phyloP scores from a whole-genome alignment of 2,888 invertebrate species.

The Tetragonisca angustula region DNA sequence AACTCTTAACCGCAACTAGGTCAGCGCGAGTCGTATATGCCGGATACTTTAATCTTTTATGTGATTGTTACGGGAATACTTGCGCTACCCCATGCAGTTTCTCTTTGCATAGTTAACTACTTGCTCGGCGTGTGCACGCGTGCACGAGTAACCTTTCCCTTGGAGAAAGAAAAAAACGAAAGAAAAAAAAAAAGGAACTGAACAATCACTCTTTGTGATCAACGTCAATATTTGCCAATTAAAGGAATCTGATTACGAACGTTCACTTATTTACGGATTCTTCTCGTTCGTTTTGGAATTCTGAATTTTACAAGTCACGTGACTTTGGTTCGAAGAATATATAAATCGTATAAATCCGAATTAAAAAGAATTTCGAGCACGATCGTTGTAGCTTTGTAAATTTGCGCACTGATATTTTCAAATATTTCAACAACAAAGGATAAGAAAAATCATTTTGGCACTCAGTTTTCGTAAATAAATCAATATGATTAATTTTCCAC shows the following conservation, averaged over 20 bases:
- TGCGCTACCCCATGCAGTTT: conserved; percentile 11
- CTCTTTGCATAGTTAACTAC: conserved; percentile 28
- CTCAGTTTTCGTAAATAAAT: too few relatives aligned
- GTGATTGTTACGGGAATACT: conserved; percentile 57
- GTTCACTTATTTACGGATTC: background rate
- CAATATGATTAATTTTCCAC: too few relatives aligned
- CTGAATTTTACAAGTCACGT: accelerated
- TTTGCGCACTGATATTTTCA: too few relatives aligned
- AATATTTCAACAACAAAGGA: too few relatives aligned
- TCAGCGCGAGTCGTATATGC: conserved; percentile 41
- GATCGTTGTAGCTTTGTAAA: too few relatives aligned
- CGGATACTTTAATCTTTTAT: conserved; percentile 59
- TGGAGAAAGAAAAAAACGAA: too few relatives aligned
- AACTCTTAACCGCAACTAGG: conserved; percentile 52
- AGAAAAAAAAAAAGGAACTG: background rate
- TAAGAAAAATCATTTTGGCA: too few relatives aligned
- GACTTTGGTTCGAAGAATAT: background rate
- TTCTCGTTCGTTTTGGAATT: background rate
- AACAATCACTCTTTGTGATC: background rate
- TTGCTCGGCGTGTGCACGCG: conserved; percentile 1
- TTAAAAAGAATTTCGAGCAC: too few relatives aligned
- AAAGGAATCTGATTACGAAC: background rate
- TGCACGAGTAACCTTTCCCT: background rate
- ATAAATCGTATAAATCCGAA: too few relatives aligned
- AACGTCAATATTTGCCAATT: background rate